These are phyloP conservation scores for Bombus soroeensis DNA, from an alignment of 1,140 invertebrate genomes.

Conservation along the genomic window DNA sequence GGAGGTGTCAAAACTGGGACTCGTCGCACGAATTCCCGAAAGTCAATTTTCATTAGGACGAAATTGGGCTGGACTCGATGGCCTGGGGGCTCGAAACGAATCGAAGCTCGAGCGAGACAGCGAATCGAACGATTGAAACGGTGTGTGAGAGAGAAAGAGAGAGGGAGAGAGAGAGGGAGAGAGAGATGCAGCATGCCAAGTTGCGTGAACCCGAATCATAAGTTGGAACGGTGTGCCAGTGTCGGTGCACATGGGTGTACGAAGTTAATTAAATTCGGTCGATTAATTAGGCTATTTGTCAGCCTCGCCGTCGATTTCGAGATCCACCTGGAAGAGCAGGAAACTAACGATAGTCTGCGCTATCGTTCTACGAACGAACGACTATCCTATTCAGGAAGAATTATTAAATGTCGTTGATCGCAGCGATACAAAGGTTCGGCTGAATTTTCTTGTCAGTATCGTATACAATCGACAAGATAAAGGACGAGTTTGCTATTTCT, in stretches of 20 bases:
- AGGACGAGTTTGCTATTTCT: not conserved
- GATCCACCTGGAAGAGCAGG: slow-evolving; percentile 37
- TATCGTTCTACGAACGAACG: not conserved
- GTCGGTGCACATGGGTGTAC: slow-evolving; percentile 30
- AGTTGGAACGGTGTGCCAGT: slow-evolving; percentile 63
- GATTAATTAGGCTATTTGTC: slow-evolving; percentile 80
- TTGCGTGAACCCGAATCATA: slow-evolving; percentile 78
- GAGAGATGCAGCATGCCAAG: slow-evolving; percentile 71
- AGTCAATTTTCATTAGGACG: slow-evolving; percentile 76
- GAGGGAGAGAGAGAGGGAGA: not conserved
- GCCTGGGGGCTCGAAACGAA: slow-evolving; percentile 35
- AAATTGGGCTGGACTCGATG: slow-evolving; percentile 62
- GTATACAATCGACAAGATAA: not conserved
- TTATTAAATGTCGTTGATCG: not conserved
- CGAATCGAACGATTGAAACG: slow-evolving; percentile 50
- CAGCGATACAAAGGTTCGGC: not conserved
- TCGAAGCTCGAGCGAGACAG: not conserved
- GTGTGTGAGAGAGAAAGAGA: not conserved
- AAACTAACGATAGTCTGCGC: slow-evolving; percentile 13
- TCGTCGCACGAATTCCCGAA: slow-evolving; percentile 55
- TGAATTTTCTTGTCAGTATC: too few relatives aligned
- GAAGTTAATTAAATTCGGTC: slow-evolving; percentile 77
- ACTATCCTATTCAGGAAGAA: not conserved
- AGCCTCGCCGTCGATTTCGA: slow-evolving; percentile 69
- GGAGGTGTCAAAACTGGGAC: slow-evolving; percentile 45